Conservation (phyloP, 2,888 invertebrate species). For the Meiosimyza platycephala region DNA sequence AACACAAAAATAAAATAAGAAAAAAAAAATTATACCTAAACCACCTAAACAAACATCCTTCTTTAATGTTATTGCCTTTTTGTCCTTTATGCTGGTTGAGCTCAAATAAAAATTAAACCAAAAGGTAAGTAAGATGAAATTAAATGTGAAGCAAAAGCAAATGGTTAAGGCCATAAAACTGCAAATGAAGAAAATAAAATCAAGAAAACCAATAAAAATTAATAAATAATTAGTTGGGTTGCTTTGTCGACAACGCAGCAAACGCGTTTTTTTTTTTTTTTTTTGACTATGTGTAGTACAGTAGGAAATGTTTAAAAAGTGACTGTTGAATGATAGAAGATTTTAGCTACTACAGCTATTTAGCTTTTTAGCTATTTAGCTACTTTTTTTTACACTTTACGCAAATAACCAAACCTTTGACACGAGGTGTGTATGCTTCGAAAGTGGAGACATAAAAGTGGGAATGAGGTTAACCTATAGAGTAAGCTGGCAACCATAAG, state of each 20-base stretch:
- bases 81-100: background rate
- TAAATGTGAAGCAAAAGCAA: background rate
- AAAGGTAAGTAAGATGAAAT: background rate
- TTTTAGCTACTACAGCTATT: too few relatives aligned
- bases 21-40: background rate
- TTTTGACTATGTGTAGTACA: too few relatives aligned
- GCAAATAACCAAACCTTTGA: too few relatives aligned
- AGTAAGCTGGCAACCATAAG: too few relatives aligned
- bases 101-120: slow-evolving; percentile 2
- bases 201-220: slow-evolving; percentile 19
- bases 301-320: too few relatives aligned
- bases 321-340: too few relatives aligned
- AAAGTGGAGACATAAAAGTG: too few relatives aligned
- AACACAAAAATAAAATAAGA: background rate
- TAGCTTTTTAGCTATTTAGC: too few relatives aligned
- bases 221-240: slow-evolving; percentile 17
- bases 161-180: background rate
- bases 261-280: background rate
- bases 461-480: too few relatives aligned
- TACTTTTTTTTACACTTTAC: too few relatives aligned
- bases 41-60: background rate
- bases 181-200: slow-evolving; percentile 1
- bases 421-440: too few relatives aligned
- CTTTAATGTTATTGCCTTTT: background rate
- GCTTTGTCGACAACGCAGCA: background rate